Conservation (phyloP, 2,113 vertebrate species). For the Entelurus aequoreus region DNA sequence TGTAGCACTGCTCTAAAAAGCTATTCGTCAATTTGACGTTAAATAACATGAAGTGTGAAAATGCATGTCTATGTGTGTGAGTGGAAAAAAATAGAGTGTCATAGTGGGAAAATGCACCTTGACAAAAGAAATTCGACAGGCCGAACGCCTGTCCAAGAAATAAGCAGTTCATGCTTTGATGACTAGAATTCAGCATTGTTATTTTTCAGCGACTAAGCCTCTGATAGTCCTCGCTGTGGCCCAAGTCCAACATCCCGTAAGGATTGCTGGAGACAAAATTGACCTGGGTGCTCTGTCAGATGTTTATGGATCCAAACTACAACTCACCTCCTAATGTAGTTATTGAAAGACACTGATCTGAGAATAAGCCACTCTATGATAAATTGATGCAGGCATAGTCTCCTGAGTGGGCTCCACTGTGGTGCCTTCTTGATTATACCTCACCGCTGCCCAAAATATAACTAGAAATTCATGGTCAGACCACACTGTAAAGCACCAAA, state of each 20-base stretch:
- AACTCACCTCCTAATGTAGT: constrained; percentile 10
- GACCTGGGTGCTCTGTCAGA: constrained; percentile 13
- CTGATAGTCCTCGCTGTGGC: constrained; percentile 17
- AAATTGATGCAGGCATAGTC: constrained; percentile 5
- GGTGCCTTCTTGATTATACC: neutral
- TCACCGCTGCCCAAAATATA: constrained; percentile 3
- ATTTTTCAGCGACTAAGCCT: constrained; percentile 23
- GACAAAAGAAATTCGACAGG: constrained; percentile 6
- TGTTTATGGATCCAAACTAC: constrained; percentile 14
- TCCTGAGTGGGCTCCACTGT: constrained; percentile 10
- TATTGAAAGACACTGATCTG: neutral
- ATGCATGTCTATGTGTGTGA: neutral
- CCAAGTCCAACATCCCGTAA: constrained; percentile 16
- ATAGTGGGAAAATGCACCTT: constrained; percentile 1
- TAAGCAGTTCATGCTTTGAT: constrained; percentile 5
- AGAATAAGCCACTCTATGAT: constrained; percentile 12
- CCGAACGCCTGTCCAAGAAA: constrained; percentile 11
- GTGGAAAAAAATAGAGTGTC: too few relatives aligned
- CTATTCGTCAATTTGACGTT: constrained; percentile 2
- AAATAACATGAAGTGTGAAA: neutral
- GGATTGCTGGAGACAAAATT: constrained; percentile 3
- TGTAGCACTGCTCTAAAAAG: neutral
- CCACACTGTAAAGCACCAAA: too few relatives aligned
- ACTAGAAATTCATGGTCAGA: constrained; percentile 7
- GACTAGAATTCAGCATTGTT: neutral